Conservation (phyloP, 2,888 invertebrate species). For the Sicus ferrugineus region DNA sequence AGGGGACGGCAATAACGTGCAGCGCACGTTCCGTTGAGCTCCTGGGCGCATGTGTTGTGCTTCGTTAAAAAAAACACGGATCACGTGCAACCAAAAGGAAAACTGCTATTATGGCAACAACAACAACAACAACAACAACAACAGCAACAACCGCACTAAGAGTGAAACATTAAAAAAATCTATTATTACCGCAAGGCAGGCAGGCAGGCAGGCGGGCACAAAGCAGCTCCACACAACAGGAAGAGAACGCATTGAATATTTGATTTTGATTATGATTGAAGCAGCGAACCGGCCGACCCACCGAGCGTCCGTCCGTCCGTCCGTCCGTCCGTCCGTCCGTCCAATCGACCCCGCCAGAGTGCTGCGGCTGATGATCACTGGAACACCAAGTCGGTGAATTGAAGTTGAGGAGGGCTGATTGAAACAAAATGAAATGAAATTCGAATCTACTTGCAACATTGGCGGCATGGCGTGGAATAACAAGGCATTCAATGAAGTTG, state of each 20-base stretch:
- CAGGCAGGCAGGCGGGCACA: neutral
- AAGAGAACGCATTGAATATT: conserved; percentile 46
- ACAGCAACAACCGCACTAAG: neutral
- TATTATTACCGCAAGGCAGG: neutral
- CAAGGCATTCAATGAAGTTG: no score
- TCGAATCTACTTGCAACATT: conserved; percentile 17
- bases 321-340: neutral
- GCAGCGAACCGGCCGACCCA: neutral
- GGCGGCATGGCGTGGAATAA: neutral
- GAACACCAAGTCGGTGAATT: no score
- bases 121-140: neutral
- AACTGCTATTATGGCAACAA: conserved; percentile 33
- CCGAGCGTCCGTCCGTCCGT: neutral
- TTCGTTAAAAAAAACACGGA: neutral
- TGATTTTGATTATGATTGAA: conserved; percentile 39
- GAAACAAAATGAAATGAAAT: conserved; percentile 1
- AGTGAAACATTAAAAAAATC: neutral
- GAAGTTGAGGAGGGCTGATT: neutral
- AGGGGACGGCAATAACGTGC: neutral
- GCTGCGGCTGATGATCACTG: no score
- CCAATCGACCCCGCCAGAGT: no score
- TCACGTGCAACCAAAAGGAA: conserved; percentile 35
- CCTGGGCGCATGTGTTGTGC: neutral
- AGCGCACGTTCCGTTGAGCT: conserved; percentile 6
- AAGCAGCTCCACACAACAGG: conserved; percentile 39